Evolutionary conservation across 1,140 invertebrate genomes (phyloP).

Genomic region (Ostrea denselamellosa): DNA sequence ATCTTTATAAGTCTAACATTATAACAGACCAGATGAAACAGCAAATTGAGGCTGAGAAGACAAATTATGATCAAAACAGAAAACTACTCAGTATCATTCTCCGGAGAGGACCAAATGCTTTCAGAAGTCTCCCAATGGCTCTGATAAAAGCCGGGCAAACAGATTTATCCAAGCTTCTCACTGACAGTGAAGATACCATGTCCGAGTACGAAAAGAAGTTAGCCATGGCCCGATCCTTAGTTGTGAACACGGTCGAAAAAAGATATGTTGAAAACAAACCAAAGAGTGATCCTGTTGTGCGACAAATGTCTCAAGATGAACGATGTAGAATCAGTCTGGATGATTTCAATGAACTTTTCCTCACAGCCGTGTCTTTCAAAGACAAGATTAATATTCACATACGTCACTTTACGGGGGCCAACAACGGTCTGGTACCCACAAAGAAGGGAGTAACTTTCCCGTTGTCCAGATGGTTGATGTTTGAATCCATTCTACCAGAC

Average conservation of each 20-base stretch:
- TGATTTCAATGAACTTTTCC: no score
- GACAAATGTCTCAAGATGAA: not conserved
- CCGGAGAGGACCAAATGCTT: constrained; percentile 5
- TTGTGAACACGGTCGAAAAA: not conserved
- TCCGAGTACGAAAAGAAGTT: constrained; percentile 41
- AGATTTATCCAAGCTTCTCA: no score
- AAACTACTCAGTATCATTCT: constrained; percentile 34
- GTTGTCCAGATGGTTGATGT: constrained; percentile 22
- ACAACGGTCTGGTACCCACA: not conserved
- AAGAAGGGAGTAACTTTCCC: constrained; percentile 28
- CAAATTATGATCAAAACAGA: constrained; percentile 23
- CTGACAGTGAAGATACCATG: no score
- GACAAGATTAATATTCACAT: not conserved
- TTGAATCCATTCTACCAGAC: constrained; percentile 21
- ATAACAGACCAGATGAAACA: not conserved
- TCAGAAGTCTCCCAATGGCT: constrained; percentile 8
- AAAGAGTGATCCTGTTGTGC: not conserved
- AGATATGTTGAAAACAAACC: not conserved
- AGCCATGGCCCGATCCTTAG: not conserved
- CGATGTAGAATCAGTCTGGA: constrained; percentile 8
- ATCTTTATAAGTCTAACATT: not conserved
- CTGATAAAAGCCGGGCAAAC: not conserved
- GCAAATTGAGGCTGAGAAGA: constrained; percentile 5
- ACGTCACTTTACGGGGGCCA: not conserved
- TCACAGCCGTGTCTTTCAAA: not conserved